These are phyloP conservation scores for Montipora capitata DNA, from an alignment of 92 coral and sea anemone genomes.

Conservation along the genomic window DNA sequence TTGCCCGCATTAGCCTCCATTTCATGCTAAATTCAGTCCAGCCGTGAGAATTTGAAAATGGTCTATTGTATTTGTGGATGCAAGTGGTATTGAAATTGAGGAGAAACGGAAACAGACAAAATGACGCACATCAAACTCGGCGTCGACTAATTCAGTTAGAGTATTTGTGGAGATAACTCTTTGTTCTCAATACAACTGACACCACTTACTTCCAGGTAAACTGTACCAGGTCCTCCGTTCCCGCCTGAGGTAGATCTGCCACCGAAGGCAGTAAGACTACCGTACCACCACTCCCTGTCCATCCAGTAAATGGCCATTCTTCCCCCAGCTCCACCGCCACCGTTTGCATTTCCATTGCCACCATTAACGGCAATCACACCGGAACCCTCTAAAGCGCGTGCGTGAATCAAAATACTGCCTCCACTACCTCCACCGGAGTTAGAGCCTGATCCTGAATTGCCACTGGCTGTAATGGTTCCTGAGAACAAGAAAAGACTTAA, in stretches of 20 bases:
- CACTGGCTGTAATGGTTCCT: slow-evolving; percentile 90
- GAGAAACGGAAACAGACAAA: too few relatives aligned
- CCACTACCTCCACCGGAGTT: slow-evolving; percentile 98
- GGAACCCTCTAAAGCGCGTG: slow-evolving; percentile 93
- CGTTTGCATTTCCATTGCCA: slow-evolving; percentile 83
- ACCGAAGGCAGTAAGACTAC: slow-evolving; percentile 87
- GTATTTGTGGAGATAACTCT: too few relatives aligned
- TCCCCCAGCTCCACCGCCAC: slow-evolving; percentile 98
- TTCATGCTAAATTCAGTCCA: too few relatives aligned
- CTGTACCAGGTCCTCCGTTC: slow-evolving; percentile 92
- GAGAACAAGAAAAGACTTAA: background rate
- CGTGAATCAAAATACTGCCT: slow-evolving; percentile 89
- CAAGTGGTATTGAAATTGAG: too few relatives aligned
- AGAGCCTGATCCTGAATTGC: slow-evolving; percentile 61
- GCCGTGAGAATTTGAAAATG: too few relatives aligned
- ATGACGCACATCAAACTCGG: too few relatives aligned
- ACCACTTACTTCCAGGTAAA: slow-evolving; percentile 83
- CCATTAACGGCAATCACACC: slow-evolving; percentile 93
- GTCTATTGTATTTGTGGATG: too few relatives aligned
- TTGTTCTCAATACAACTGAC: too few relatives aligned
- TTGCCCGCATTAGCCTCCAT: too few relatives aligned
- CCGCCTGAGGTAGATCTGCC: slow-evolving; percentile 80
- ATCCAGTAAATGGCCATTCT: slow-evolving; percentile 94
- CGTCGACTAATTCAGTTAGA: too few relatives aligned
- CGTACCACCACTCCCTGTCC: slow-evolving; percentile 99